Evolutionary conservation across 2,888 invertebrate species (phyloP).

Genomic region (Eledona agricola): DNA sequence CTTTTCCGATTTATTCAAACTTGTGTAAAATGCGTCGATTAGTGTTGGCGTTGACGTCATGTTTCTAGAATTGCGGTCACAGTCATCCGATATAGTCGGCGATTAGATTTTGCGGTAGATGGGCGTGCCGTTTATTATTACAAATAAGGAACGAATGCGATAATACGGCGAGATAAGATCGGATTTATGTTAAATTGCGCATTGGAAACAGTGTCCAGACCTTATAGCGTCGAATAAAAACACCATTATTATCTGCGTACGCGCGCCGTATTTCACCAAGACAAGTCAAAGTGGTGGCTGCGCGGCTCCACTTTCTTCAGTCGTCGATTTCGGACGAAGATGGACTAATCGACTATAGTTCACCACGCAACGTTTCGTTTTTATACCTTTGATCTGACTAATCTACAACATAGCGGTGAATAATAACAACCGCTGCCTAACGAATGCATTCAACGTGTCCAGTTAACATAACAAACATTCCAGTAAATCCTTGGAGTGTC

Average conservation of each 20-base stretch:
- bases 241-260: conserved; percentile 4
- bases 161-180: conserved; percentile 22
- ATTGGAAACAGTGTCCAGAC: conserved; percentile 10
- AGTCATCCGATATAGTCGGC: conserved; percentile 19
- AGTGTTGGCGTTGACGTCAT: no score
- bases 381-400: conserved; percentile 45
- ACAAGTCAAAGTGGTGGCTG: no score
- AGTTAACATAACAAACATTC: conserved; percentile 50
- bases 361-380: conserved; percentile 39
- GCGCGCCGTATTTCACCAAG: conserved; percentile 17
- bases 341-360: conserved; percentile 31
- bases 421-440: conserved; percentile 43
- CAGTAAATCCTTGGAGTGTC: conserved; percentile 52
- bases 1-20: no score
- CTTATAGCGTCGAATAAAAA: conserved; percentile 11
- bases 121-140: conserved; percentile 30
- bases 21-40: no score
- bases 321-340: no score
- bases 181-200: conserved; percentile 22
- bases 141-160: conserved; percentile 30
- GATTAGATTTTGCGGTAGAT: conserved; percentile 32
- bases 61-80: conserved; percentile 28
- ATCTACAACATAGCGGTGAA: conserved; percentile 45
- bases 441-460: conserved; percentile 46
- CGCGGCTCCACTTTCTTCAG: no score